A percentile compares a stretch with the other conserved stretches of the same genome.
These are phyloP conservation scores for Psittacus erithacus DNA, from an alignment of 2,113 vertebrate species.

Conservation along the genomic window DNA sequence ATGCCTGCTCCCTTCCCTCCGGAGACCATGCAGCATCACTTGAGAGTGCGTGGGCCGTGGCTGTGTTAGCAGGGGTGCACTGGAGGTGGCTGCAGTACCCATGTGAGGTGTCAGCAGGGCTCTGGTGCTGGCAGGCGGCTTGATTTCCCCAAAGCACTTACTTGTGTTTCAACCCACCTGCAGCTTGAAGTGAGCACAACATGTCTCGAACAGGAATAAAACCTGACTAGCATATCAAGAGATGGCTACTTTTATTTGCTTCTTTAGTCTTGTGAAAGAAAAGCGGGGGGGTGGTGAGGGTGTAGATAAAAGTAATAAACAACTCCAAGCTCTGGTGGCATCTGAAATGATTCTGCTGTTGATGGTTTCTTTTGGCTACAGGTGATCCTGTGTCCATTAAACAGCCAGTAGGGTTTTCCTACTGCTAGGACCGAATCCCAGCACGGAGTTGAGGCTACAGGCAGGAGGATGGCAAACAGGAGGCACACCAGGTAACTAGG, in stretches of 20 bases:
- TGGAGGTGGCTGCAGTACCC: not conserved
- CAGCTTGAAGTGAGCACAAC: not conserved
- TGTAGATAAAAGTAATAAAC: slow-evolving; percentile 42
- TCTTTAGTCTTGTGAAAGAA: not conserved
- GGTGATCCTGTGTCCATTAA: not conserved
- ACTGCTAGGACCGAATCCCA: not conserved
- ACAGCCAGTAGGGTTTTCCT: not conserved
- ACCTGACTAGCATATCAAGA: slow-evolving; percentile 17
- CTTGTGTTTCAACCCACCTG: not conserved
- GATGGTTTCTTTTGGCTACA: slow-evolving; percentile 26
- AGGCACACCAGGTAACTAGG: not conserved
- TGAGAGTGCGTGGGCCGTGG: not conserved
- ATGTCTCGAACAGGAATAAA: not conserved
- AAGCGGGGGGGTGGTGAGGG: not conserved
- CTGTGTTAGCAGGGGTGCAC: not conserved
- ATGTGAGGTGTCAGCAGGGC: not conserved
- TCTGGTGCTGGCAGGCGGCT: not conserved
- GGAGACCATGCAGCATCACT: fast-evolving
- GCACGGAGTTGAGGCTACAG: not conserved
- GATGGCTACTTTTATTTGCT: not conserved
- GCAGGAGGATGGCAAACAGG: slow-evolving; percentile 2
- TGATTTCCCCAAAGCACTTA: not conserved
- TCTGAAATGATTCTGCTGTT: slow-evolving; percentile 19
- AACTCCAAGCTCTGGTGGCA: not conserved
- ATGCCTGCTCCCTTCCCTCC: not conserved